Evolutionary conservation across 2,888 invertebrate species (phyloP).

Genomic region (Linnaemya tessellans): DNA sequence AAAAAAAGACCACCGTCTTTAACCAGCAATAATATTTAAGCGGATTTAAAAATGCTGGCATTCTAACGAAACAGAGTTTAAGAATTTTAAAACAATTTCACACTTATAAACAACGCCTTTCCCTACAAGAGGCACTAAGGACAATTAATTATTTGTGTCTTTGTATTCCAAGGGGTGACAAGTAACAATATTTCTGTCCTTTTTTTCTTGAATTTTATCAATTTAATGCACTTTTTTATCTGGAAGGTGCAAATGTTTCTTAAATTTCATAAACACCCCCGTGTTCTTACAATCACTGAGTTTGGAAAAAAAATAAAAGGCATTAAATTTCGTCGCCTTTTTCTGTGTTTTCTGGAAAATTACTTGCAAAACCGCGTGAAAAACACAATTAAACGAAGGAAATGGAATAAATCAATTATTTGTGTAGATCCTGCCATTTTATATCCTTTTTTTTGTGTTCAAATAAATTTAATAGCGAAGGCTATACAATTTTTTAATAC

Average conservation of each 20-base stretch:
- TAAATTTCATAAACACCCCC: constrained; percentile 70
- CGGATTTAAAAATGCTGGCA: constrained; percentile 54
- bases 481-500: neutral
- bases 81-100: constrained; percentile 65
- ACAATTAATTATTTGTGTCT: constrained; percentile 41
- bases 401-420: constrained; percentile 60
- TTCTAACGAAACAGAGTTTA: constrained; percentile 28
- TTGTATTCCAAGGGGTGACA: constrained; percentile 61
- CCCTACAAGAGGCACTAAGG: neutral
- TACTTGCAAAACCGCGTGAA: constrained; percentile 65
- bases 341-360: constrained; percentile 5
- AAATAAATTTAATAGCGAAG: neutral
- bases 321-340: constrained; percentile 62
- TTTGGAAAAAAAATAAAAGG: constrained; percentile 36
- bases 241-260: constrained; percentile 67
- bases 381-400: constrained; percentile 57
- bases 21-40: constrained; percentile 48
- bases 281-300: neutral
- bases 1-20: constrained; percentile 31
- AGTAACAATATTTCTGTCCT: constrained; percentile 11
- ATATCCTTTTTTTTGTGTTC: constrained; percentile 41
- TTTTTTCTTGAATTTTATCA: constrained; percentile 44
- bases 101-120: constrained; percentile 69
- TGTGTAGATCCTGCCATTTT: constrained; percentile 62
- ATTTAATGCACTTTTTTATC: neutral